Evolutionary conservation across 1,140 invertebrate genomes (phyloP).

Genomic region (Calephelis virginiensis): DNA sequence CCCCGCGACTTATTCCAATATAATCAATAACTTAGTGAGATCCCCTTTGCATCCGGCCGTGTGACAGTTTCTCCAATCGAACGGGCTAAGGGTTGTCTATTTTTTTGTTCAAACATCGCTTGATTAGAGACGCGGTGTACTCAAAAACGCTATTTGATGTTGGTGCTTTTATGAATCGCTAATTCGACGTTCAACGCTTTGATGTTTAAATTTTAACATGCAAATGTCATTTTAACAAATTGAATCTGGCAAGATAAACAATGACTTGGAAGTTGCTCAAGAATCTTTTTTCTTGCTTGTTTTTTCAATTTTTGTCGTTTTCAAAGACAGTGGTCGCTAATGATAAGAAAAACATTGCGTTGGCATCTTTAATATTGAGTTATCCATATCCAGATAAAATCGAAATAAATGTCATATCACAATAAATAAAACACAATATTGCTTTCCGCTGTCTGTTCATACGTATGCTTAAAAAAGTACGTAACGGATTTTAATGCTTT

Average conservation of each 20-base stretch:
- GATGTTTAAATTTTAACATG: conserved; percentile 26
- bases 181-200: conserved; percentile 40
- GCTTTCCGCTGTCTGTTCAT: no score
- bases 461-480: no score
- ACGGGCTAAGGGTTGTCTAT: conserved; percentile 64
- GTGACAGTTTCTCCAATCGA: conserved; percentile 73
- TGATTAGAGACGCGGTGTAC: conserved; percentile 65
- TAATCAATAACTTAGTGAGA: conserved; percentile 78
- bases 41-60: conserved; percentile 75
- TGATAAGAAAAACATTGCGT: no score
- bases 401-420: no score
- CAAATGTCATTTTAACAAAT: conserved; percentile 20
- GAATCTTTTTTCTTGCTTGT: no score
- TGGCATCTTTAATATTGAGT: no score
- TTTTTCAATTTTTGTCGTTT: no score
- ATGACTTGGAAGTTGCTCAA: neutral
- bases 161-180: conserved; percentile 59
- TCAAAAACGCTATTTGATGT: conserved; percentile 51
- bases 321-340: no score
- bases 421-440: no score
- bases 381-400: no score
- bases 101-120: conserved; percentile 67
- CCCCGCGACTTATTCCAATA: conserved; percentile 74
- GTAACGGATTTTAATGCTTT: no score
- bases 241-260: neutral